phyloP scores from a whole-genome alignment of 2,797 vertebrate species.

The Falco novaeseelandiae region DNA sequence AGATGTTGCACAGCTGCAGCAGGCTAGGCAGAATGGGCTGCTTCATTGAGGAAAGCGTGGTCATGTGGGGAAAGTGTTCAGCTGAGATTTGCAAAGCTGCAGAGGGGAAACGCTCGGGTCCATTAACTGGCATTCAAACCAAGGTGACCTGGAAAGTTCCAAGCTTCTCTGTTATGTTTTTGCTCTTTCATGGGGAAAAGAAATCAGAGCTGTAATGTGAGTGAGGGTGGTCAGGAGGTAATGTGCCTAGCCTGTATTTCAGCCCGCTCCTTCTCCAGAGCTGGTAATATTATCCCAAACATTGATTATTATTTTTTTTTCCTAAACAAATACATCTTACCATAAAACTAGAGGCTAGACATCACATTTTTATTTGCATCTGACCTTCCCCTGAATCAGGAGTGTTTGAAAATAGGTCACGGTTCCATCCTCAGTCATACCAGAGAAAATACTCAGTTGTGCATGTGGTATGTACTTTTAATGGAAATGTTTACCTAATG shows the following conservation, averaged over 20 bases:
- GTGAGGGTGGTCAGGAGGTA: not conserved
- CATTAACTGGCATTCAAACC: not conserved
- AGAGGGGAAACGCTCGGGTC: not conserved
- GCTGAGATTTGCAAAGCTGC: not conserved
- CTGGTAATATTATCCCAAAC: not conserved
- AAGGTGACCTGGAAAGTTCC: not conserved
- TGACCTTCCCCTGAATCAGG: not conserved
- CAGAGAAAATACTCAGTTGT: not conserved
- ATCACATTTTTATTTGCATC: not conserved
- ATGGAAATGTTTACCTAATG: not conserved
- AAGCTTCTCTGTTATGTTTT: not conserved
- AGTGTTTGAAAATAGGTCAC: not conserved
- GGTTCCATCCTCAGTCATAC: not conserved
- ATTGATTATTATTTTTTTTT: not conserved
- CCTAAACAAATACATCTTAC: not conserved
- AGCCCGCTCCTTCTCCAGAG: not conserved
- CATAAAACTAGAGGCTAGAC: not conserved
- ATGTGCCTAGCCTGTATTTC: not conserved
- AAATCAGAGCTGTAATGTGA: not conserved
- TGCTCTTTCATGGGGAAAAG: not conserved
- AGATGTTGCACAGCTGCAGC: constrained; percentile 52
- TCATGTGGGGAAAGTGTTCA: not conserved
- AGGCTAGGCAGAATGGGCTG: not conserved
- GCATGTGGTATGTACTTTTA: not conserved
- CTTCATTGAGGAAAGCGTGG: not conserved